A percentile compares a stretch with the other conserved stretches of the same genome.
Evolutionary conservation across 1,140 invertebrate genomes (phyloP).

Genomic region (Drosophila serrata): DNA sequence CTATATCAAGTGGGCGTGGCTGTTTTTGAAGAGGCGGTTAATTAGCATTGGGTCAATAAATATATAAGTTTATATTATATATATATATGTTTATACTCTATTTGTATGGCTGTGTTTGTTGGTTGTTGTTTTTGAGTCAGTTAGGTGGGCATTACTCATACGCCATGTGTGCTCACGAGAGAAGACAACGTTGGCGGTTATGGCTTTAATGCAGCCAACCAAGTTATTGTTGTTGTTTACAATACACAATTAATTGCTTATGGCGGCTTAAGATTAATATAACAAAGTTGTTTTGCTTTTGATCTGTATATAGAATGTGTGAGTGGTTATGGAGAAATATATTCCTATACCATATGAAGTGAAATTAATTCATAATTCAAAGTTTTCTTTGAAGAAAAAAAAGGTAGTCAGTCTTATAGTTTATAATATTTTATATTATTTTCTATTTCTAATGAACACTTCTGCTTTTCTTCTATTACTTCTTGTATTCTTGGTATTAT

Average conservation of each 20-base stretch:
- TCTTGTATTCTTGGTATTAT: not conserved
- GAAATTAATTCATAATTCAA: not conserved
- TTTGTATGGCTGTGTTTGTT: not conserved
- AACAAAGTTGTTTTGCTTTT: slow-evolving; percentile 5
- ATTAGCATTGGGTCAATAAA: slow-evolving; percentile 54
- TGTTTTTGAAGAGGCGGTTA: slow-evolving; percentile 54
- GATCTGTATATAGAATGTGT: slow-evolving; percentile 2
- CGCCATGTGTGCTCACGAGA: slow-evolving; percentile 38
- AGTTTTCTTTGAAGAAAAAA: not conserved
- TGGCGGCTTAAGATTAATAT: slow-evolving; percentile 3
- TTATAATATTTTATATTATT: not conserved
- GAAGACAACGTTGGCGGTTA: slow-evolving; percentile 31
- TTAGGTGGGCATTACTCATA: slow-evolving; percentile 53
- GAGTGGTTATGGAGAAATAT: not conserved
- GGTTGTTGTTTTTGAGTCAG: slow-evolving; percentile 13
- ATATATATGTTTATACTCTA: not conserved
- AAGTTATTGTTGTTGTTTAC: slow-evolving; percentile 19
- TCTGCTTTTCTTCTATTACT: not conserved
- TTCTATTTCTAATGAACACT: no score
- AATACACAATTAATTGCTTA: slow-evolving; percentile 19
- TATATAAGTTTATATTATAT: not conserved
- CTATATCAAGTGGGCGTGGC: slow-evolving; percentile 53
- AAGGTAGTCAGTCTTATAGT: not conserved
- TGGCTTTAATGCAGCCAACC: slow-evolving; percentile 25
- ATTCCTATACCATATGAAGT: not conserved